A percentile compares a stretch with the other conserved stretches of the same genome.
phyloP scores from a whole-genome alignment of 2,113 vertebrate genomes.

The Zapornia atra region DNA sequence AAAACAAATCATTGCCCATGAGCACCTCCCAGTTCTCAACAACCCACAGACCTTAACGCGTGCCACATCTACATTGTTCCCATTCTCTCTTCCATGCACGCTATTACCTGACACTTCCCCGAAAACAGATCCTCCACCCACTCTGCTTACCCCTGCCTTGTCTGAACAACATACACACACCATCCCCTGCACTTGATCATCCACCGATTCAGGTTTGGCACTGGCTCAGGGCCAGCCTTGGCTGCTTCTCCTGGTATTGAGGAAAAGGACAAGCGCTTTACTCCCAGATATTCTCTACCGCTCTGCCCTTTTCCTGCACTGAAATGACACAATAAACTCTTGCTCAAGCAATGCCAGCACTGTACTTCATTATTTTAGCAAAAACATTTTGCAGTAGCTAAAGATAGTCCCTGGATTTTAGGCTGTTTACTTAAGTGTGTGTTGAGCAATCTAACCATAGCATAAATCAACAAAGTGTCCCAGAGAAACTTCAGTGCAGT shows the following conservation, averaged over 20 bases:
- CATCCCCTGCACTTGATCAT: not conserved
- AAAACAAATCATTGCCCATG: not conserved
- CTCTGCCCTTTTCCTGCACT: not conserved
- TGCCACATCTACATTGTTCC: not conserved
- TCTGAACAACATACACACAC: rapidly evolving
- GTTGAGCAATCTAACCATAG: not conserved
- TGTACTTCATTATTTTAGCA: not conserved
- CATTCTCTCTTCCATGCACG: not conserved
- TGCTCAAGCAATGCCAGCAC: not conserved
- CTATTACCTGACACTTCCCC: not conserved
- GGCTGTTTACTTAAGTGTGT: not conserved
- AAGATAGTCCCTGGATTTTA: not conserved
- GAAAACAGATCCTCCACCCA: not conserved
- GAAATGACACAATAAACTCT: not conserved
- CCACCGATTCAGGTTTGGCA: not conserved
- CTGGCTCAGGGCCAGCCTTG: not conserved
- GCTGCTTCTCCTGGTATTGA: not conserved
- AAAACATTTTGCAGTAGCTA: constrained; percentile 6
- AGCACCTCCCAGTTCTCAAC: not conserved
- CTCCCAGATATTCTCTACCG: not conserved
- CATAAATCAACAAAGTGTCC: constrained; percentile 16
- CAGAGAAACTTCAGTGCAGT: not conserved
- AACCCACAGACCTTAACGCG: rapidly evolving
- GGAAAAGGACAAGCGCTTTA: not conserved
- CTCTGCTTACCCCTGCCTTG: not conserved